These are phyloP conservation scores for Prietella phreatophila DNA, from an alignment of 2,113 vertebrate species.

Conservation along the genomic window DNA sequence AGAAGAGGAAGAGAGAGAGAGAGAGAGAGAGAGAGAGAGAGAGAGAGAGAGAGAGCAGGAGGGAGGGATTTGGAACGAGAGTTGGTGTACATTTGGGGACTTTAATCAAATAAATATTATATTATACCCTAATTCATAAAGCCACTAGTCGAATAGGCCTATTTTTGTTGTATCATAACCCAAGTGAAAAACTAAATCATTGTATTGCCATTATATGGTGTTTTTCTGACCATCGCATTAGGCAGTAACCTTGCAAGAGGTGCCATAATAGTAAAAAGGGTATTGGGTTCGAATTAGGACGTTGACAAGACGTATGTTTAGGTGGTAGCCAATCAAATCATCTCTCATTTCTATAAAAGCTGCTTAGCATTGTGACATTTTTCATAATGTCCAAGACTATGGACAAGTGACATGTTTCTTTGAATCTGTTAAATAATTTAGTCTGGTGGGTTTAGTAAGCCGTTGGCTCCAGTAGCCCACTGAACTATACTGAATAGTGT, in stretches of 20 bases:
- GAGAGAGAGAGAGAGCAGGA: neutral
- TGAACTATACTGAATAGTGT: neutral
- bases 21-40: neutral
- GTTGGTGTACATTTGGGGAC: neutral
- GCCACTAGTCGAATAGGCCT: neutral
- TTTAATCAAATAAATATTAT: conserved; percentile 1
- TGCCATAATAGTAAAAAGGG: neutral
- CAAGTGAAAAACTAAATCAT: neutral
- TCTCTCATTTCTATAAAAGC: neutral
- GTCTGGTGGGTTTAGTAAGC: neutral
- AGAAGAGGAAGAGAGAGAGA: conserved; percentile 24
- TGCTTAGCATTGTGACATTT: neutral
- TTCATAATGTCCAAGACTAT: neutral
- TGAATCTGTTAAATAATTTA: neutral
- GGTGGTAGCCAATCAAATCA: neutral
- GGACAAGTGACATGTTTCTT: neutral
- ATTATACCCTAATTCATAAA: neutral
- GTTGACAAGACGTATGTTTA: neutral
- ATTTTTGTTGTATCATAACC: neutral
- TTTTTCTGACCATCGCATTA: neutral
- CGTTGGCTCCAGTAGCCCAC: neutral
- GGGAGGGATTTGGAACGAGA: neutral
- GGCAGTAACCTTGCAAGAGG: neutral
- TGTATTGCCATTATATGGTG: neutral
- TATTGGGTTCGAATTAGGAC: neutral